Evolutionary conservation across 2,113 vertebrate species (phyloP), one percentile per base, ranked within the genome.

Genomic region (Corydoras sp.): DNA sequence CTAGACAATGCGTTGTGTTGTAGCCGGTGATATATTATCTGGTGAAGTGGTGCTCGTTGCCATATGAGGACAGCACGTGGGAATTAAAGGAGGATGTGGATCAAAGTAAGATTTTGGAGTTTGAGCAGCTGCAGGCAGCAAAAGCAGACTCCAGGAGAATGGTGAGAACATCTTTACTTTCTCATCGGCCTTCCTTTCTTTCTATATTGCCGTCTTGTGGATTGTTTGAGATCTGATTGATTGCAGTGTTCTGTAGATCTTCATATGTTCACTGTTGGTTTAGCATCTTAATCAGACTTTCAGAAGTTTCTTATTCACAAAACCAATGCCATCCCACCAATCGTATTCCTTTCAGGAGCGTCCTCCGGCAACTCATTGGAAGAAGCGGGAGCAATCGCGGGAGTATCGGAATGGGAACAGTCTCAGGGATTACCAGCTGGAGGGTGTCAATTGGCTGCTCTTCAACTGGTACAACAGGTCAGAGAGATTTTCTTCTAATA

Each of bases 381-480:
- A 98, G 88, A 99, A 99, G 86, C 93, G 92, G 82, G 94, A 95
- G 56, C 92, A 94, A 61, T 98, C 96, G 61, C 93, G 96, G 82
- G 92, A 97, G 76, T 99, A 99, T 80, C 93, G 93, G 87, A 99
- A 95, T 76, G 88, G 92, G 77, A 99, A 98, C 87, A 90, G 93
- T 89, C 97, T 99, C 93, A 95, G 97, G 93, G 97, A 98, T 81
- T 99, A 99, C 86, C 97, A 99, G 85, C 89, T 99, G 61, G 96
- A 99, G 86, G 97, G 97, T 83, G 94, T 99, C 81, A 99, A 98
- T 87, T 99, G 97, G 97, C 93, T 99, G 50, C 90, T 98, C 0
- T 99, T 99, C 88, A 99, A 99, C 88, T 99, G 97, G 97, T 98
- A 98, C 84, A 98, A 99, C 88, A 97, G 96, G 97, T 99, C 87